Evolutionary conservation across 2,113 vertebrate genomes (phyloP).

Genomic region (Lepus timidus): DNA sequence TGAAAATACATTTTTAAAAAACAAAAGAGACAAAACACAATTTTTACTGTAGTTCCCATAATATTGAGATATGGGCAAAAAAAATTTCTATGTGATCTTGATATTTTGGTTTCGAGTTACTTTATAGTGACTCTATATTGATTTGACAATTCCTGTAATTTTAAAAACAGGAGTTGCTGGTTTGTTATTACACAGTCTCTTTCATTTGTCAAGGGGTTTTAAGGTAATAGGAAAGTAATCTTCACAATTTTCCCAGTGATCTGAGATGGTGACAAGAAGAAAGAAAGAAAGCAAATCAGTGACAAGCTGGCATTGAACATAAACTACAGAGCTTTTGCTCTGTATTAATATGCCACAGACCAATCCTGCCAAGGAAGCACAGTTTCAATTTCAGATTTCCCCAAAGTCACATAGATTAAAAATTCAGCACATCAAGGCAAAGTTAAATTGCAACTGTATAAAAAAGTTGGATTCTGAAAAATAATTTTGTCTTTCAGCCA

Average conservation of each 20-base stretch:
- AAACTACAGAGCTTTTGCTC: constrained; percentile 29
- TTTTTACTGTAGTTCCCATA: neutral
- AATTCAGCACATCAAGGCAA: constrained; percentile 52
- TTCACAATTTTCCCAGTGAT: constrained; percentile 16
- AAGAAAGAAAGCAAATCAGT: constrained; percentile 29
- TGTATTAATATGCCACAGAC: neutral
- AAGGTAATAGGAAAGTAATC: constrained; percentile 15
- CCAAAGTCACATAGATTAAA: constrained; percentile 49
- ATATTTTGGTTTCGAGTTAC: constrained; percentile 47
- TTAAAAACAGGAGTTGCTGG: constrained; percentile 32
- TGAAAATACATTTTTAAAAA: no score
- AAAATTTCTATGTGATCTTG: neutral
- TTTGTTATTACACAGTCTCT: neutral
- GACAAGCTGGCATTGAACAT: constrained; percentile 55
- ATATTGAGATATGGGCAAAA: neutral
- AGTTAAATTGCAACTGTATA: constrained; percentile 28
- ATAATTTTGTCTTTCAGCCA: constrained; percentile 76
- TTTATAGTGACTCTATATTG: neutral
- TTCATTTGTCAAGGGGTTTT: constrained; percentile 49
- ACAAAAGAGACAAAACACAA: neutral
- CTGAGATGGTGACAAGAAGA: constrained; percentile 22
- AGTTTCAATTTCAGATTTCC: constrained; percentile 56
- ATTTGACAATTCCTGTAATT: neutral
- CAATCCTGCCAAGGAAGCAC: neutral
- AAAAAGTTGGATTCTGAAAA: constrained; percentile 66